These are phyloP conservation scores for Habroteleia sp. DNA, from an alignment of 2,888 invertebrate genomes.

Conservation along the genomic window DNA sequence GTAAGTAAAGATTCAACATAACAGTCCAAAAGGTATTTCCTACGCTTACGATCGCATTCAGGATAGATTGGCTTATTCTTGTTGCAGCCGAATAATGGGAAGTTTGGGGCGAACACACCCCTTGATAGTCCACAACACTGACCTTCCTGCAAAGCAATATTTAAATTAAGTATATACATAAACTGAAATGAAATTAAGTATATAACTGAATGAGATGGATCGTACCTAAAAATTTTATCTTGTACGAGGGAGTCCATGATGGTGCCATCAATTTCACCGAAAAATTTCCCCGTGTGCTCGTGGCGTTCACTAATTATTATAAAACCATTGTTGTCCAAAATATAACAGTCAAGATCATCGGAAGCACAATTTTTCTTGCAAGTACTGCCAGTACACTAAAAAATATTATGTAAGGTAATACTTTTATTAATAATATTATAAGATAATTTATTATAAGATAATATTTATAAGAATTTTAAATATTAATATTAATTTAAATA, in stretches of 20 bases:
- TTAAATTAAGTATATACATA: too few species aligned
- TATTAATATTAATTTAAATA: too few species aligned
- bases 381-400: constrained; percentile 86
- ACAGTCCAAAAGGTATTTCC: constrained; percentile 74
- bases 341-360: constrained; percentile 94
- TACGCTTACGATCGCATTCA: constrained; percentile 67
- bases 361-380: constrained; percentile 93
- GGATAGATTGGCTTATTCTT: constrained; percentile 71
- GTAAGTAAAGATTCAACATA: constrained; percentile 73
- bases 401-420: constrained; percentile 56
- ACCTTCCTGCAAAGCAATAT: constrained; percentile 85
- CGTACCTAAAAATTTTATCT: constrained; percentile 89
- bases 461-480: too few species aligned
- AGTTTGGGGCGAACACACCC: constrained; percentile 86
- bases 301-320: constrained; percentile 93
- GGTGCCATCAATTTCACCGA: constrained; percentile 96
- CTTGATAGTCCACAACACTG: constrained; percentile 93
- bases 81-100: constrained; percentile 80
- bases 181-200: too few species aligned
- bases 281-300: constrained; percentile 94
- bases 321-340: constrained; percentile 96
- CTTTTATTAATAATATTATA: too few species aligned
- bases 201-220: too few species aligned
- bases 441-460: too few species aligned
- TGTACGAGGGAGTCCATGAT: constrained; percentile 96